Percentiles rank a stretch among this genome's conserved stretches.
Evolutionary conservation across 2,113 vertebrate genomes (phyloP).

Genomic region (Callaeas wilsoni): DNA sequence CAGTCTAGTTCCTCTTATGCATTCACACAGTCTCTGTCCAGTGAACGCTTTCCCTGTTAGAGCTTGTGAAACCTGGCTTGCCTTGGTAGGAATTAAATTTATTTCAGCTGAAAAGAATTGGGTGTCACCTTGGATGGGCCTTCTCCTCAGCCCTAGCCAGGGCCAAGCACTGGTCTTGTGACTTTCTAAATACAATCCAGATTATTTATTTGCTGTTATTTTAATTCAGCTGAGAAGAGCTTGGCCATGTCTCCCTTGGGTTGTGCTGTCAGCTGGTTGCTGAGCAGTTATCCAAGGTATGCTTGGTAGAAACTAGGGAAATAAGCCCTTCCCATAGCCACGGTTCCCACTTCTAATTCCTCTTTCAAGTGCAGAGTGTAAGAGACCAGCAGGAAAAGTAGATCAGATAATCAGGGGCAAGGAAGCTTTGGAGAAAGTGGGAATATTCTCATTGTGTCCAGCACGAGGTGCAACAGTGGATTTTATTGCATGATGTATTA

Average conservation of each 20-base stretch:
- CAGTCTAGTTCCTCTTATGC: not conserved
- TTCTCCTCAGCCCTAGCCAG: not conserved
- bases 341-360: not conserved
- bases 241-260: not conserved
- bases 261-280: not conserved
- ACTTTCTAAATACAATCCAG: not conserved
- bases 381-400: not conserved
- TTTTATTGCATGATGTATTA: not conserved
- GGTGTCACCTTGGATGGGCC: slow-evolving; percentile 2
- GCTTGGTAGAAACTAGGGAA: not conserved
- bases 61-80: slow-evolving; percentile 22
- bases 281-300: not conserved
- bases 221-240: not conserved
- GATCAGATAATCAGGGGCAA: not conserved
- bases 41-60: not conserved
- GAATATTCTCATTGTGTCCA: not conserved
- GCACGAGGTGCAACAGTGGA: not conserved
- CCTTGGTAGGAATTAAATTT: not conserved
- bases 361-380: not conserved
- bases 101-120: slow-evolving; percentile 32
- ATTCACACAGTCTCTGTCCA: not conserved
- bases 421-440: not conserved
- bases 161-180: not conserved
- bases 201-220: not conserved
- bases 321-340: not conserved